Evolutionary conservation across 2,797 vertebrate species (phyloP).

Genomic region (Babyrousa celebensis): DNA sequence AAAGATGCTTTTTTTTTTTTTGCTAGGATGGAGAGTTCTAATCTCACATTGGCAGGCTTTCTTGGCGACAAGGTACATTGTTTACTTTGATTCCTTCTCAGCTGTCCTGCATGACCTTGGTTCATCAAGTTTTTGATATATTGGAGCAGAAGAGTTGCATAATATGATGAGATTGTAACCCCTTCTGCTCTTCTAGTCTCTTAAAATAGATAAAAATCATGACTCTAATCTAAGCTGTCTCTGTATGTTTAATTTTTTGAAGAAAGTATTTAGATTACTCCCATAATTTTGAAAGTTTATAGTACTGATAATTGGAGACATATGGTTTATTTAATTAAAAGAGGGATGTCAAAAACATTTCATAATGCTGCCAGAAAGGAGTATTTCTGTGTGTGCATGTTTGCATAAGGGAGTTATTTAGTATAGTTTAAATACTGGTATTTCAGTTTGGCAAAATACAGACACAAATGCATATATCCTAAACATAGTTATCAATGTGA

Average conservation of each 20-base stretch:
- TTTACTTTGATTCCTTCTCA: slow-evolving; percentile 82
- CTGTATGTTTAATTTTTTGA: slow-evolving; percentile 70
- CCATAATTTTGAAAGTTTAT: slow-evolving; percentile 66
- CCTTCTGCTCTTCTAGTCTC: slow-evolving; percentile 10
- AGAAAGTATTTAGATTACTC: slow-evolving; percentile 68
- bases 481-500: slow-evolving; percentile 34
- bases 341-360: slow-evolving; percentile 69
- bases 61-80: slow-evolving; percentile 45
- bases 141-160: slow-evolving; percentile 62
- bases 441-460: slow-evolving; percentile 15
- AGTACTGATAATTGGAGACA: slow-evolving; percentile 60
- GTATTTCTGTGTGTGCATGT: slow-evolving; percentile 35
- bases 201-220: slow-evolving; percentile 61
- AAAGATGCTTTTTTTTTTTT: slow-evolving; percentile 65
- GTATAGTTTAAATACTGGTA: slow-evolving; percentile 57
- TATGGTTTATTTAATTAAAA: slow-evolving; percentile 73
- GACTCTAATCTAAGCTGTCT: slow-evolving; percentile 48
- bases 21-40: slow-evolving; percentile 71
- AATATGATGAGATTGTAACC: slow-evolving; percentile 49
- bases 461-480: neutral
- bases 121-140: slow-evolving; percentile 76
- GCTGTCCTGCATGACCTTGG: slow-evolving; percentile 75
- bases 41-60: slow-evolving; percentile 76
- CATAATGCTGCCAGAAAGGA: slow-evolving; percentile 29
- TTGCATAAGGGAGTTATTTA: slow-evolving; percentile 33